Base-by-base conservation (phyloP, 1,140 invertebrate species). In the Hylaeus volcanicus region DNA sequence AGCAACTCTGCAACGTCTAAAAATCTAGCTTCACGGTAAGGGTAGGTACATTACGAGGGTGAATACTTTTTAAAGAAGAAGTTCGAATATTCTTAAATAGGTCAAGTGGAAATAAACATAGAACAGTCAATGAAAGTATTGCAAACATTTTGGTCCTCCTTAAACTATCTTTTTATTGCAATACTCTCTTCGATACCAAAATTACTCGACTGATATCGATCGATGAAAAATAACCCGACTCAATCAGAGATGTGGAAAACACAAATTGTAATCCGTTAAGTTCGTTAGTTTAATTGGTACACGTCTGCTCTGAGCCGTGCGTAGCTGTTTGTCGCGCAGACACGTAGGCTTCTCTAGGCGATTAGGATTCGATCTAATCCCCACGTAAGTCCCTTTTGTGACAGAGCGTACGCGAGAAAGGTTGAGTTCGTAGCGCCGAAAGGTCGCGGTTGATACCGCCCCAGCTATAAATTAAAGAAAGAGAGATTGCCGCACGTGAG, bases 201-300 rank as follows among this genome's bases (percentile, higher is more conserved):
- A 26, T 26, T 26, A 26, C 26, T 26, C 26, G 26, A 26, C 26
- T 26, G 26, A 26, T 26, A 26, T 26, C 26, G 26, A 71, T 60
- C 14, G 11, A 61, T 51, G 51, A 65, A 65, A 79, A 51, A 83
- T 43, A 37, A 77, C 14, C 68, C 26, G 26, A 51, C 3, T 55
- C 15, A 26, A 65, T 37, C 12, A 1, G 2, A 12, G 1, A 58
- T 12, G 12, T 26, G n/a, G n/a, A 58, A 71, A 63, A 48, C 41
- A 15, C 11, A 9, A 37, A 51, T 53, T 37, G 45, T 56, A 48
- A 45, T 65, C 76, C 48, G 60, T 43, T 56, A 41, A 65, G 53
- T 74, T 74, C 77, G 70, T 79, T 79, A 74, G 43, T 14, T n/a
- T 41, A 74, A 79, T 79, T 74, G 74, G 53, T 5, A 53, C 43